Conservation (phyloP, 2,797 vertebrate genomes). For the Danio jaintianensis region DNA sequence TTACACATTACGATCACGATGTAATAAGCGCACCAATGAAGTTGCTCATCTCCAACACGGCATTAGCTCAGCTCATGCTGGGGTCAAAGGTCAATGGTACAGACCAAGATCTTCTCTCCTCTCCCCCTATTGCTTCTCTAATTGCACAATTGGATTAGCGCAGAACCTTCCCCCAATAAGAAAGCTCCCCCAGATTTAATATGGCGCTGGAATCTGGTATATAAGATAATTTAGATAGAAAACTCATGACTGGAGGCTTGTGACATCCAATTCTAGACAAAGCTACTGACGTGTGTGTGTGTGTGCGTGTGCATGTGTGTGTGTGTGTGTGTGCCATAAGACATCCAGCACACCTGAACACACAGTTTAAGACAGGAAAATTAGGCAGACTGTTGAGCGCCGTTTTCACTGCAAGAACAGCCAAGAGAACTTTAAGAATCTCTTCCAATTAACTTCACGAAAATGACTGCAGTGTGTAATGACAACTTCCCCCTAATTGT, state of each 20-base stretch:
- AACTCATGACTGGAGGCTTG: constrained; percentile 79
- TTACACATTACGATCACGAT: constrained; percentile 20
- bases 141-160: constrained; percentile 78
- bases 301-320: background rate
- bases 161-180: constrained; percentile 63
- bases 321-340: background rate
- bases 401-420: constrained; percentile 34
- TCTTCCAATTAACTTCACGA: constrained; percentile 46
- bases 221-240: constrained; percentile 80
- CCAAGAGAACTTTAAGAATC: constrained; percentile 47
- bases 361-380: constrained; percentile 52
- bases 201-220: constrained; percentile 79
- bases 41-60: constrained; percentile 40
- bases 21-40: constrained; percentile 49
- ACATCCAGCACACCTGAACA: constrained; percentile 53
- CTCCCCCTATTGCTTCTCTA: constrained; percentile 65
- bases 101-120: constrained; percentile 36
- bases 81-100: constrained; percentile 54
- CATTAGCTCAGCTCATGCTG: constrained; percentile 41
- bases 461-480: constrained; percentile 43
- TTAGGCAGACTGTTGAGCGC: constrained; percentile 22
- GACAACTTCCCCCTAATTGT: constrained; percentile 49
- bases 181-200: constrained; percentile 78
- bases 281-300: constrained; percentile 30
- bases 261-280: constrained; percentile 72